Evolutionary conservation across 1,140 invertebrate genomes (phyloP).

Genomic region (Heliconius melpomene): DNA sequence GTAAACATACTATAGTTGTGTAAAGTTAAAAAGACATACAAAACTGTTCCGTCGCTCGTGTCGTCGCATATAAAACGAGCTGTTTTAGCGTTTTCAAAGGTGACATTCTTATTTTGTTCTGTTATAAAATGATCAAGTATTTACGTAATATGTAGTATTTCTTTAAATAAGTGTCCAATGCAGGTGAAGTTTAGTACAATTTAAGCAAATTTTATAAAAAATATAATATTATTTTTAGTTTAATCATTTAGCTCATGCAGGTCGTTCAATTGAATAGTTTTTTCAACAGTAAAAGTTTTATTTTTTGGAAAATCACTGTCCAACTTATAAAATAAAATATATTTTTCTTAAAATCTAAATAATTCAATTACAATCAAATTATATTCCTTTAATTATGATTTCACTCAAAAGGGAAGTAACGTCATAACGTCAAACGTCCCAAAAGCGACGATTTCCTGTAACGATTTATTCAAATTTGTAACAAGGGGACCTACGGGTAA

Average conservation of each 20-base stretch:
- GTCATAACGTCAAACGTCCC: background rate
- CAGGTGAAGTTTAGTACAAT: background rate
- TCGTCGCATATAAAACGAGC: constrained; percentile 12
- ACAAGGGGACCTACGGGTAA: background rate
- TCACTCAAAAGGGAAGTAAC: background rate
- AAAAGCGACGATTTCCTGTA: background rate
- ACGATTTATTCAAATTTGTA: constrained; percentile 4
- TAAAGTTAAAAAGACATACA: background rate
- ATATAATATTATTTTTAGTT: too few relatives aligned
- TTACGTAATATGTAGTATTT: background rate
- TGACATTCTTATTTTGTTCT: background rate
- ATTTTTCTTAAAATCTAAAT: too few relatives aligned
- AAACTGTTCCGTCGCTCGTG: constrained; percentile 1
- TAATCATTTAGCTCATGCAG: too few relatives aligned
- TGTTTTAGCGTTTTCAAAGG: constrained; percentile 7
- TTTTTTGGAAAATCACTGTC: too few relatives aligned
- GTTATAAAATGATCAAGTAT: background rate
- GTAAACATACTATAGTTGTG: background rate
- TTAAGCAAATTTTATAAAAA: background rate
- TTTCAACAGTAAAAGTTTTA: too few relatives aligned
- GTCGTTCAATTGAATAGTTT: too few relatives aligned
- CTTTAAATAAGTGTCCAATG: background rate
- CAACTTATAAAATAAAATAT: background rate
- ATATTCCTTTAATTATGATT: background rate
- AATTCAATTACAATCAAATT: background rate